These are phyloP conservation scores for Camptogramma bilineatum DNA, from an alignment of 2,888 invertebrate genomes.

Conservation along the genomic window DNA sequence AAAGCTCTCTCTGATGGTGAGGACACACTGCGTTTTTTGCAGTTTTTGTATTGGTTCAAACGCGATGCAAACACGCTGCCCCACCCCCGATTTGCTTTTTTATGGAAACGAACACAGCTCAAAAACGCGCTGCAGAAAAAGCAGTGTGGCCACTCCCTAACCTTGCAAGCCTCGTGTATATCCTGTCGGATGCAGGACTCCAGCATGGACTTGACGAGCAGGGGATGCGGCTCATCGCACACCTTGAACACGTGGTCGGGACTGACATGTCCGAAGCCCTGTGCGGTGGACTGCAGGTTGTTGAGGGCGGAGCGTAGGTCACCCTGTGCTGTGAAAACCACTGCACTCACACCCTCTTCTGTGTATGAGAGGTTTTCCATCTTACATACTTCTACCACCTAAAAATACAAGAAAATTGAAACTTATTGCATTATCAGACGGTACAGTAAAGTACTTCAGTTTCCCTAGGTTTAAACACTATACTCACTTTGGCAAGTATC, in stretches of 20 bases:
- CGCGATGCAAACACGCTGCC: too few relatives aligned
- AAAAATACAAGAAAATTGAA: background rate
- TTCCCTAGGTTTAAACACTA: background rate
- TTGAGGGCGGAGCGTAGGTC: constrained; percentile 99
- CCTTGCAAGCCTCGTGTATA: constrained; percentile 93
- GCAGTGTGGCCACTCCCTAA: constrained; percentile 32
- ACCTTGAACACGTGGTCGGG: constrained; percentile 98
- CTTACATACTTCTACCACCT: constrained; percentile 76
- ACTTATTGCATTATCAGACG: background rate
- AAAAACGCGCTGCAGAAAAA: too few relatives aligned
- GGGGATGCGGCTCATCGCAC: constrained; percentile 99
- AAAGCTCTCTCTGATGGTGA: too few relatives aligned
- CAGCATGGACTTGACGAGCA: constrained; percentile 96
- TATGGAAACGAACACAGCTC: too few relatives aligned
- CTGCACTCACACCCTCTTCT: constrained; percentile 97
- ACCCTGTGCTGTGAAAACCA: constrained; percentile 99
- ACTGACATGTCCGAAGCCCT: constrained; percentile 94
- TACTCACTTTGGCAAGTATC: constrained; percentile 90
- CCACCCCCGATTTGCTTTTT: too few relatives aligned
- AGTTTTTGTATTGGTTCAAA: too few relatives aligned
- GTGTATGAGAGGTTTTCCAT: constrained; percentile 89
- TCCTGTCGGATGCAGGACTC: constrained; percentile 92
- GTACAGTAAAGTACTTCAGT: background rate
- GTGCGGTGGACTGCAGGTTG: constrained; percentile 96
- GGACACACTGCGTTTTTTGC: too few relatives aligned